Conservation (phyloP, 2,797 vertebrate species). For the Potorous gilbertii region DNA sequence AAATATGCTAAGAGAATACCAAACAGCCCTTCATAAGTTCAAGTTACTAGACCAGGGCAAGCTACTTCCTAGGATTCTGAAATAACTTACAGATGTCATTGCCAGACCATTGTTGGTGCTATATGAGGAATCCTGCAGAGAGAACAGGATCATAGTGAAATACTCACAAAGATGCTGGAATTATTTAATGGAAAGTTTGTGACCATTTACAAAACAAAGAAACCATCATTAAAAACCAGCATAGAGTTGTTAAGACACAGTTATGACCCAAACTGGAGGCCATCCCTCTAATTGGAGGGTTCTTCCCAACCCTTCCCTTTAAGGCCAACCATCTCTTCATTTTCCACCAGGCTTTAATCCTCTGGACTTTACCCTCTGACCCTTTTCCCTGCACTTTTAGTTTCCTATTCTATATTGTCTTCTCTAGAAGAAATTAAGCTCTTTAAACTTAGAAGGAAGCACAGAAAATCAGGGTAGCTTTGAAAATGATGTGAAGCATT, state of each 20-base stretch:
- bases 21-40: not conserved
- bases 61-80: not conserved
- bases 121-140: not conserved
- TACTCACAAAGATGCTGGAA: not conserved
- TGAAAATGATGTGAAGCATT: not conserved
- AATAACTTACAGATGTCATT: not conserved
- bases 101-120: not conserved
- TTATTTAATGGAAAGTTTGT: not conserved
- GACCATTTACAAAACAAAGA: not conserved
- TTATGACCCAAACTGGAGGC: not conserved
- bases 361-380: not conserved
- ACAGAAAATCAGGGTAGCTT: not conserved
- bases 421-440: not conserved
- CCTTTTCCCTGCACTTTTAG: not conserved
- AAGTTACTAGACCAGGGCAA: not conserved
- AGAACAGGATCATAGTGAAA: not conserved
- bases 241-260: not conserved
- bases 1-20: not conserved
- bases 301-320: not conserved
- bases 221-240: not conserved
- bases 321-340: not conserved
- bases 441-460: not conserved
- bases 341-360: not conserved
- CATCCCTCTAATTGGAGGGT: not conserved
- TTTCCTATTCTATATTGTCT: not conserved